These are phyloP conservation scores for Choristoneura fumiferana DNA, from an alignment of 1,140 invertebrate species.

Conservation along the genomic window DNA sequence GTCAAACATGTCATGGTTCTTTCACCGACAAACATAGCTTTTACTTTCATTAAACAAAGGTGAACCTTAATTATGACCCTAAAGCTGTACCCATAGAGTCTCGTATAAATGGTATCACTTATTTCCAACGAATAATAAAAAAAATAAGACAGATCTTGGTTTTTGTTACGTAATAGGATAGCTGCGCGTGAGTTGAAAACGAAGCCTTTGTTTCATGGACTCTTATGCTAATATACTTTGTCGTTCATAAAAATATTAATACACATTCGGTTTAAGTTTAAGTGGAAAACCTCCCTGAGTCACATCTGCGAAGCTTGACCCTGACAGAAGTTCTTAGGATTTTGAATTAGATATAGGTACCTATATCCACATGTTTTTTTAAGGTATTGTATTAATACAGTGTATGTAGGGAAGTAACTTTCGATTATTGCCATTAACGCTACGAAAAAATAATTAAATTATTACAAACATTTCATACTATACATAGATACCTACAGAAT, in stretches of 20 bases:
- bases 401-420: no score
- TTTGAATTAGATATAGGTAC: no score
- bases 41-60: background rate
- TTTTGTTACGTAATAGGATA: constrained; percentile 55
- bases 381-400: no score
- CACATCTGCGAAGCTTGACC: constrained; percentile 33
- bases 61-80: background rate
- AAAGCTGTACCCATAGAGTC: background rate
- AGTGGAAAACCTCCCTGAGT: constrained; percentile 39
- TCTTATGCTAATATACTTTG: constrained; percentile 53
- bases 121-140: background rate
- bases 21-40: constrained; percentile 14
- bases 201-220: constrained; percentile 39
- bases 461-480: no score
- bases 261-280: constrained; percentile 36
- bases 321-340: no score
- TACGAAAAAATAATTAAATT: no score
- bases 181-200: constrained; percentile 61
- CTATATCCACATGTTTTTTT: no score
- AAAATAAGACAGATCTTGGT: constrained; percentile 46
- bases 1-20: constrained; percentile 58
- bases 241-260: constrained; percentile 30
- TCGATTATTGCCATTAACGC: no score
- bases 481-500: no score
- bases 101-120: background rate